These are phyloP conservation scores for Phyto melanocephala DNA, from an alignment of 2,888 invertebrate genomes.

Conservation along the genomic window DNA sequence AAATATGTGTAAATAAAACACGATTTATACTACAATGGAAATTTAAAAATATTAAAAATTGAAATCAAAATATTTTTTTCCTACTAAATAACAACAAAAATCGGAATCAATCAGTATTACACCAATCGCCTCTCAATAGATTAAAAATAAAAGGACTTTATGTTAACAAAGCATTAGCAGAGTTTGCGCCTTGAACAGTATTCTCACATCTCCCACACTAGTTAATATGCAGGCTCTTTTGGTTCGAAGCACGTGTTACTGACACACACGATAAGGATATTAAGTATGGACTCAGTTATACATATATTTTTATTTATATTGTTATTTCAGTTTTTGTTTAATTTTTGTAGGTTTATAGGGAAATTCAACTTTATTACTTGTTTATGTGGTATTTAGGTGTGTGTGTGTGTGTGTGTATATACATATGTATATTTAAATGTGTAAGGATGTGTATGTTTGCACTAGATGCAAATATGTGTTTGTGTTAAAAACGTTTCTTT, in stretches of 20 bases:
- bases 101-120: too few relatives aligned
- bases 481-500: not conserved
- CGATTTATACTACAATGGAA: too few relatives aligned
- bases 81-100: too few relatives aligned
- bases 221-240: not conserved
- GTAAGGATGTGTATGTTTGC: not conserved
- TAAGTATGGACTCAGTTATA: not conserved
- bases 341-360: conserved; percentile 30
- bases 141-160: not conserved
- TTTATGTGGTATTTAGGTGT: conserved; percentile 4
- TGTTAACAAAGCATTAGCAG: conserved; percentile 4
- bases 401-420: not conserved
- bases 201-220: too few relatives aligned
- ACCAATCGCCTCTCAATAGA: not conserved
- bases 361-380: conserved; percentile 44
- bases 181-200: conserved; percentile 9
- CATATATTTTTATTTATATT: not conserved
- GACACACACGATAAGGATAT: conserved; percentile 17
- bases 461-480: not conserved
- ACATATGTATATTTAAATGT: too few relatives aligned
- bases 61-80: too few relatives aligned
- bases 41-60: too few relatives aligned
- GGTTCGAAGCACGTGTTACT: conserved; percentile 49
- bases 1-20: too few relatives aligned
- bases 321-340: conserved; percentile 19